phyloP scores from a whole-genome alignment of 2,888 invertebrate genomes.

The Plusia festucae region DNA sequence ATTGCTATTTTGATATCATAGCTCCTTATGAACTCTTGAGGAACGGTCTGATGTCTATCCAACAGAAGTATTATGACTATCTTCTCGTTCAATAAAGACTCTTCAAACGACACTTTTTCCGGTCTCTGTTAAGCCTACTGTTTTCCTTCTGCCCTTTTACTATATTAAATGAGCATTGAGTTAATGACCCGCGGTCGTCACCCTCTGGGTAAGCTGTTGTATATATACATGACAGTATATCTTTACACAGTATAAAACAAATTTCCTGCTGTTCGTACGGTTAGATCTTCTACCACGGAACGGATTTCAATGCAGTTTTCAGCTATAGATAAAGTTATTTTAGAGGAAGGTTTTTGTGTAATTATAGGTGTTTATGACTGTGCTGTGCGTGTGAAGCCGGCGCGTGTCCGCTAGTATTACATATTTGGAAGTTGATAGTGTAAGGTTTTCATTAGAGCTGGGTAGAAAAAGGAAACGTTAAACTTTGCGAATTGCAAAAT shows the following conservation, averaged over 20 bases:
- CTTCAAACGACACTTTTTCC: constrained; percentile 39
- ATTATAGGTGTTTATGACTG: too few species aligned
- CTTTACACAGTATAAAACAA: background rate
- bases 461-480: too few species aligned
- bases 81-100: constrained; percentile 36
- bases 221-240: background rate
- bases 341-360: too few species aligned
- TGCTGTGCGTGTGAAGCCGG: too few species aligned
- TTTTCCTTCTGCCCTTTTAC: constrained; percentile 42
- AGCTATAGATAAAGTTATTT: too few species aligned
- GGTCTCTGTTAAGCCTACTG: constrained; percentile 31
- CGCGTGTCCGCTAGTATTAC: too few species aligned
- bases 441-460: too few species aligned
- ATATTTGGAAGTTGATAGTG: too few species aligned
- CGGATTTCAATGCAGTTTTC: too few species aligned
- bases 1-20: background rate
- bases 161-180: constrained; percentile 56
- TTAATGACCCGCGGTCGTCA: constrained; percentile 51
- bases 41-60: constrained; percentile 9
- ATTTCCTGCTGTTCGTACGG: too few species aligned
- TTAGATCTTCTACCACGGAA: too few species aligned
- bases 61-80: constrained; percentile 22
- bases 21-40: constrained; percentile 13
- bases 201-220: constrained; percentile 24
- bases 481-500: too few species aligned